Base-by-base conservation (phyloP, 2,888 invertebrate genomes). In the Zaprionus obscuricornis region DNA sequence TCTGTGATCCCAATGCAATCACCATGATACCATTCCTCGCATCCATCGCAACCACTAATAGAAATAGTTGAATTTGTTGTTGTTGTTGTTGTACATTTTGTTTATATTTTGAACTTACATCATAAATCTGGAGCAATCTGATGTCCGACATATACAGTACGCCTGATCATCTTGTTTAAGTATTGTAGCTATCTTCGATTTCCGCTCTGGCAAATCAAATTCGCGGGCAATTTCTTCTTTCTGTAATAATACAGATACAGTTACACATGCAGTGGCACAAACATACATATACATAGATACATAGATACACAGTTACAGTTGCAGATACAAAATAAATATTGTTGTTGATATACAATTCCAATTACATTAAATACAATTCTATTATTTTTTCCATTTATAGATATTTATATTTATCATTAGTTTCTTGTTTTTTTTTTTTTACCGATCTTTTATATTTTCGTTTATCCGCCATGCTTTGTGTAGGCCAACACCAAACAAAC, bases 11-110 rank as follows among this genome's bases (percentile, higher is more conserved):
- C 96, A 69, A 99, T 98, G 89, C 98, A 99, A 87, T 98, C 97
- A 0, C 98, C 98, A 87, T 99, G 99, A 88, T 97, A 99, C 98
- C 99, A 99, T 90, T 98, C 98, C 89, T 98, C 97, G 88, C 99
- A 99, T 8, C 96, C 93, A 90, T 99, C 99, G 91, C 99, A 99
- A 26, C 96, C 97, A 89, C 96, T 96, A 46, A 4, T 8, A 17
- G 7, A n/a, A 34, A 13, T 8, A 26, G 16, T 24, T 16, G 26
- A n/a, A 22, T 1, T 5, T 10, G 43, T 16, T 20, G 36, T 14
- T 22, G 3, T 5, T 11, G 10, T 11, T 16, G 13, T 24, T 7
- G 2, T 10, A 6, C 7, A 26, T 8, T 33, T 11, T 18, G 14
- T 10, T 1, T 2, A 37, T 13, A 1, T 5, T 16, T n/a, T n/a